Evolutionary conservation across 1,140 invertebrate species (phyloP), one percentile per base, ranked within the genome.

Genomic region (Lepeophtheirus salmonis): DNA sequence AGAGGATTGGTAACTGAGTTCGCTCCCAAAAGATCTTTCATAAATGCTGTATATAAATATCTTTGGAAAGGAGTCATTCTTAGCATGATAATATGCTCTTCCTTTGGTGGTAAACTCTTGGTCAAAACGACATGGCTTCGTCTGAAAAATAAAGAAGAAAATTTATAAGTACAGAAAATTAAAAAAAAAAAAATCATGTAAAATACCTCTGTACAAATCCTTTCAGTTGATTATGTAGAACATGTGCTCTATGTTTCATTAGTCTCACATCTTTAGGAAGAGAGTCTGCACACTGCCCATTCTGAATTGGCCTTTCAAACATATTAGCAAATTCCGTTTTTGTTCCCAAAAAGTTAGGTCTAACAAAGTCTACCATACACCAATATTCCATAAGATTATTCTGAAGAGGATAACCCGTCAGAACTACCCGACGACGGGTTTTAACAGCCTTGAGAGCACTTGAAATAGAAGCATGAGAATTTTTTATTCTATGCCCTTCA

Each of bases 361-460:
- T 76, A 0, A 95, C 89, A 69, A 94, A 96, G 66, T 95, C 89
- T 2, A 94, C 88, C 89, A 92, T 92, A 68, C 88, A 89, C 87
- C 88, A 95, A 69, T 96, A 96, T 71, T 96, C 91, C 21, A 91
- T 71, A 1, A 96, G 71, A 74, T 95, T 95, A 70, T 96, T 96
- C 72, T 96, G 91, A n/a, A 96, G 70, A 0, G 91, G 91, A 77
- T 94, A 94, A 16, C 91, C 91, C 6, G 91, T 96, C 3, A 96
- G 73, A 1, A 95, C 89, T 18, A 96, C 80, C 56, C 90, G 75
- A 21, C 90, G 76, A 67, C 86, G 88, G 1, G 89, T 94, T 62
- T 82, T 74, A 73, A 96, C 90, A 66, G 88, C 83, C 70, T 92
- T 94, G 14, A 96, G 73, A 1, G 89, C 88, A 68, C 85, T 79